Evolutionary conservation across 2,113 vertebrate genomes (phyloP).

Genomic region (Toxostoma redivivum): DNA sequence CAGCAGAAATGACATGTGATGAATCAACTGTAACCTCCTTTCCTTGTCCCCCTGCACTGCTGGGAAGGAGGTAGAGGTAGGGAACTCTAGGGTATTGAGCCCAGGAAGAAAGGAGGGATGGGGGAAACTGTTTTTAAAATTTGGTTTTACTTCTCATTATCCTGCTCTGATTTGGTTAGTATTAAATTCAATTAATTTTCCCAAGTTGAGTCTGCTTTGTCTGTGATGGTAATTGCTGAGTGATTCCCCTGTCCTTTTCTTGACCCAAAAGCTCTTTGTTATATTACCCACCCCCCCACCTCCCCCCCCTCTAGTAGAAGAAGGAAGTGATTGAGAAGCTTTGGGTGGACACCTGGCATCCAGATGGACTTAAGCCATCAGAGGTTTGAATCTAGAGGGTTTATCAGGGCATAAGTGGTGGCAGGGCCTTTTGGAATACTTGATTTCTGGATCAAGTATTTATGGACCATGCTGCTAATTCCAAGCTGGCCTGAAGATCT

Average conservation of each 20-base stretch:
- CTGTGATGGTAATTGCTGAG: background rate
- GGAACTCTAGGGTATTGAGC: background rate
- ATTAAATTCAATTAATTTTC: background rate
- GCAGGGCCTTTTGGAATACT: rapidly evolving
- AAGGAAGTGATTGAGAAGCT: background rate
- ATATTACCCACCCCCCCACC: background rate
- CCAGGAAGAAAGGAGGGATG: background rate
- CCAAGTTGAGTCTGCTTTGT: background rate
- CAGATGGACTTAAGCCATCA: background rate
- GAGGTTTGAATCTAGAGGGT: background rate
- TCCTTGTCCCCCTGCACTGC: rapidly evolving
- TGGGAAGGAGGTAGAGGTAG: background rate
- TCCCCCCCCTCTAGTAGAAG: background rate
- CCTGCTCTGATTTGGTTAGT: background rate
- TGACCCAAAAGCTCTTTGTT: background rate
- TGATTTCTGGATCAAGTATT: background rate
- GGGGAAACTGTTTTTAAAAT: background rate
- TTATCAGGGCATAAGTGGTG: background rate
- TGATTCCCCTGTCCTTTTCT: background rate
- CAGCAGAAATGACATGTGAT: background rate
- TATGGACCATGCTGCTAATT: background rate
- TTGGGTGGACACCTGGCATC: background rate
- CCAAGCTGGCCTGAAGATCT: background rate
- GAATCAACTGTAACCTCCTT: background rate
- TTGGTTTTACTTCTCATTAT: background rate